phyloP scores from a whole-genome alignment of 2,797 vertebrate species.

The Hemibagrus guttatus region DNA sequence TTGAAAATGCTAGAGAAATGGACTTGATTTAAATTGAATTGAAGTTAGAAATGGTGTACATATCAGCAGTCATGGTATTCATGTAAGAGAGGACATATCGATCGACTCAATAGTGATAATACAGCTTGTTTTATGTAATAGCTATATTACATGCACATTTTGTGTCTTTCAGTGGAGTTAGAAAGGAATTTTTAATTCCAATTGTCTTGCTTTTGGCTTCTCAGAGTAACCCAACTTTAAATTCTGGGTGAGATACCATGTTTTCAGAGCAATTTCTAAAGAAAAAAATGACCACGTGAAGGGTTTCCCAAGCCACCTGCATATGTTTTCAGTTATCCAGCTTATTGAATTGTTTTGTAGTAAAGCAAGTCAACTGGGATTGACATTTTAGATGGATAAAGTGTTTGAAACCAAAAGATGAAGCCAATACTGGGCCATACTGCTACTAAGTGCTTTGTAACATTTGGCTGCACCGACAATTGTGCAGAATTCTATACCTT shows the following conservation, averaged over 20 bases:
- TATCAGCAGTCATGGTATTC: not conserved
- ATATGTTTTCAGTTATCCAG: not conserved
- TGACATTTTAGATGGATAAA: not conserved
- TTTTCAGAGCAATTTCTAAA: not conserved
- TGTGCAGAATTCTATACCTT: not conserved
- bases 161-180: not conserved
- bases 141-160: not conserved
- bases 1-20: not conserved
- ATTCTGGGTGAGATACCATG: not conserved
- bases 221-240: not conserved
- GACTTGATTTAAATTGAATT: not conserved
- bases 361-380: not conserved
- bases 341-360: not conserved
- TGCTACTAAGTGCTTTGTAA: not conserved
- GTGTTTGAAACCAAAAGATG: not conserved
- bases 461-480: not conserved
- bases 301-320: not conserved
- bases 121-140: not conserved
- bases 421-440: not conserved
- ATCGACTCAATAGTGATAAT: not conserved
- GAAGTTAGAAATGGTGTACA: no score
- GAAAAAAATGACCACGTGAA: not conserved
- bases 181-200: not conserved
- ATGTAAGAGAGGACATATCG: not conserved
- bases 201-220: not conserved